Evolutionary conservation across 2,888 invertebrate species (phyloP), one percentile per base, ranked within the genome.

Genomic region (Stenichneumon culpator): DNA sequence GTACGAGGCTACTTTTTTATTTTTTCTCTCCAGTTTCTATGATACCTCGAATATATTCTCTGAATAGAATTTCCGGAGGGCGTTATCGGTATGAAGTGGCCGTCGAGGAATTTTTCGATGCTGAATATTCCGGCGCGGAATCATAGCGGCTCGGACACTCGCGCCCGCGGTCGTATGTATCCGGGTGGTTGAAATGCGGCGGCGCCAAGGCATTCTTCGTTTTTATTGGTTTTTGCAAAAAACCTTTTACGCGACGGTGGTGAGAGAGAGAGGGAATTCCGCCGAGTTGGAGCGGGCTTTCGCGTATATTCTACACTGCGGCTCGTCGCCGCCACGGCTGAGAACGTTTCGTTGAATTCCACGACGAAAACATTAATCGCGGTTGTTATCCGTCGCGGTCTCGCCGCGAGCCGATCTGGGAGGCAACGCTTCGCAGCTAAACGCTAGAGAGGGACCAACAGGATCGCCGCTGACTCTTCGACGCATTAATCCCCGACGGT

Each of bases 281-380:
- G 32, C 6, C 52, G 50, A 28, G 65, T 67, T 77, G 22, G 1
- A 25, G 50, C 16, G 60, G 39, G 73, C 47, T 52, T 39, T 65
- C 52, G 67, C 65, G 67, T 72, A 72, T 57, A 47, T 68, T 39
- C 22, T 52, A 70, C 39, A 28, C 67, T 22, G 68, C 50, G 60
- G 32, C 60, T 32, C 75, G 69, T 73, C 74, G 81, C 65, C 57
- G 65, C 70, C 25, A 39, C 57, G 60, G 63, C 54, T 68, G 73
- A 47, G 63, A 47, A 82, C 52, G 63, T 80, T 82, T 74, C 86
- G 82, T 86, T 86, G 75, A 86, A 86, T 86, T 86, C 86, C 82
- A 69, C 82, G 50, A 73, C 69, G 72, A 83, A 83, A 83, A 73
- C 77, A 86, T 86, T 86, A 86, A 86, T 86, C 82, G 82, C 83